phyloP scores from a whole-genome alignment of 1,140 invertebrate genomes.

The Platyscapa corneri region DNA sequence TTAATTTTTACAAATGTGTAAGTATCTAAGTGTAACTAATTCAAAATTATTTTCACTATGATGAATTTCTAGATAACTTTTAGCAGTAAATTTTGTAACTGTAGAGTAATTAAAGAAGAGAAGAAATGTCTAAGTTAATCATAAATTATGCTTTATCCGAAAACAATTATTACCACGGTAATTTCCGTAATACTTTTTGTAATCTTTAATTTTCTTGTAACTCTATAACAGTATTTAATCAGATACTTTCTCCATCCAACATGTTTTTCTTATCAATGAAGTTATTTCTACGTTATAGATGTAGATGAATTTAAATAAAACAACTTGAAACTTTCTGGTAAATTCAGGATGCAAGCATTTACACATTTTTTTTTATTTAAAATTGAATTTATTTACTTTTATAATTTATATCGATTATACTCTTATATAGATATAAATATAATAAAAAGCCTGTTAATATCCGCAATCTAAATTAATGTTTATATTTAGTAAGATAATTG shows the following conservation, averaged over 20 bases:
- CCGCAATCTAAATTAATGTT: no score
- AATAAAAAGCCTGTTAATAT: no score
- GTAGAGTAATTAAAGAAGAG: not conserved
- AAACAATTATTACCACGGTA: not conserved
- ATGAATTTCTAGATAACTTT: not conserved
- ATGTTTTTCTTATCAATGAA: not conserved
- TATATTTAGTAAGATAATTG: no score
- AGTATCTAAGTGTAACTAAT: not conserved
- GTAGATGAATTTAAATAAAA: not conserved
- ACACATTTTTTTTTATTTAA: not conserved
- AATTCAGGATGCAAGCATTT: not conserved
- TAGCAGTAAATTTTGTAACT: not conserved
- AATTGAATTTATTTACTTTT: not conserved
- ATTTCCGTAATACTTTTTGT: not conserved
- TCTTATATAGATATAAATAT: not conserved
- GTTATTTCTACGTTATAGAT: not conserved
- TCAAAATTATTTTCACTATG: not conserved
- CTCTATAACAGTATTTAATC: not conserved
- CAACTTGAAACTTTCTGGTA: not conserved
- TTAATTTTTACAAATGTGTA: not conserved
- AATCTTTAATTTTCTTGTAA: slow-evolving; percentile 3
- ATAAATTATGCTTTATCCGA: not conserved
- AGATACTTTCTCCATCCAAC: not conserved
- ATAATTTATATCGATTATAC: not conserved
- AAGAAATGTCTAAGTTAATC: not conserved